Percentiles rank a stretch among this genome's conserved stretches.
Evolutionary conservation across 2,797 vertebrate genomes (phyloP).

Genomic region (Tapera naevia): DNA sequence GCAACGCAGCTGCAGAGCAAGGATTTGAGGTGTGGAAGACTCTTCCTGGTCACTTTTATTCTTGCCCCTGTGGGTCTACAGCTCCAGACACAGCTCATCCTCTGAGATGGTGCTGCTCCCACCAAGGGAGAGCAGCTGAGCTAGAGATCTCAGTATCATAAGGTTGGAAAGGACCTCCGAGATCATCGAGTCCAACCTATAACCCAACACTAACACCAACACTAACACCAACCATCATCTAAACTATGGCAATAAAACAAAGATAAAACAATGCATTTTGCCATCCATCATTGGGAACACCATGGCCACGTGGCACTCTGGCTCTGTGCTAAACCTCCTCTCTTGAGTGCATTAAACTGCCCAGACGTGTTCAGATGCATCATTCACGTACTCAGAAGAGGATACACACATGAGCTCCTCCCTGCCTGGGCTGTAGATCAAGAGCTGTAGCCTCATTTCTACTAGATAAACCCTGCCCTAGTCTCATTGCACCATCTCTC

Average conservation of each 20-base stretch:
- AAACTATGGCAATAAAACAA: no score
- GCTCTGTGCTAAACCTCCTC: not conserved
- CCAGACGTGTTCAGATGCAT: not conserved
- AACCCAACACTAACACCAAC: no score
- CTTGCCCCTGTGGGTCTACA: not conserved
- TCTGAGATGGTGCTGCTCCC: not conserved
- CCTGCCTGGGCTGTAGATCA: not conserved
- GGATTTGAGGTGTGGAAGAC: not conserved
- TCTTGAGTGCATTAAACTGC: not conserved
- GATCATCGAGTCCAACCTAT: no score
- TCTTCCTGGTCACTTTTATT: not conserved
- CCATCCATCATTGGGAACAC: not conserved
- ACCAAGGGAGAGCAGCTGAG: not conserved
- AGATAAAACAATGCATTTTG: not conserved
- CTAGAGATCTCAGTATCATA: no score
- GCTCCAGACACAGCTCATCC: not conserved
- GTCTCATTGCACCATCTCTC: rapidly evolving
- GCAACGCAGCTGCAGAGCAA: not conserved
- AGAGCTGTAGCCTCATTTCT: not conserved
- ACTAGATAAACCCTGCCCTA: not conserved
- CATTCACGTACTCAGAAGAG: not conserved
- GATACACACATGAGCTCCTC: not conserved
- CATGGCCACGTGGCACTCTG: not conserved
- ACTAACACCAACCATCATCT: no score
- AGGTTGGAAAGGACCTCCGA: no score